Evolutionary conservation across 2,797 vertebrate genomes (phyloP).

Genomic region (Megaceryle alcyon): DNA sequence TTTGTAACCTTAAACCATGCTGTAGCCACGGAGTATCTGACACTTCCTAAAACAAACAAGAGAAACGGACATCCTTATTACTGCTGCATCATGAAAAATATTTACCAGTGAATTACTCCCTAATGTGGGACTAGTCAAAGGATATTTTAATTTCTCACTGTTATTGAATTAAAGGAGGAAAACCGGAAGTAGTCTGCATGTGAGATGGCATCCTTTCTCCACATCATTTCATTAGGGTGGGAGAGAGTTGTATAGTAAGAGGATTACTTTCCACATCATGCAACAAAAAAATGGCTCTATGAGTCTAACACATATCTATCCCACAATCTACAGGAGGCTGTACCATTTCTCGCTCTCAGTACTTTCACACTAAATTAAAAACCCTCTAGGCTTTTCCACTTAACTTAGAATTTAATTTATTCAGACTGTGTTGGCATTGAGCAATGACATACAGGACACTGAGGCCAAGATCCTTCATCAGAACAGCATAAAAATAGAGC

Average conservation of each 20-base stretch:
- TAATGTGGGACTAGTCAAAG: neutral
- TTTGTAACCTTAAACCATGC: conserved; percentile 3
- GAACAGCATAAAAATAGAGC: neutral
- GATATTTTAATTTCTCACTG: neutral
- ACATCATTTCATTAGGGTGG: neutral
- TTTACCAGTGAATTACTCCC: neutral
- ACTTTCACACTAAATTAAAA: neutral
- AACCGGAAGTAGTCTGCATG: neutral
- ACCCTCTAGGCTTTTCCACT: neutral
- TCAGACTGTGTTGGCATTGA: neutral
- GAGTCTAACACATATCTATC: neutral
- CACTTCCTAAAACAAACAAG: neutral
- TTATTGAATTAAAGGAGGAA: neutral
- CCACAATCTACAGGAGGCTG: neutral
- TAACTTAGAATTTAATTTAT: neutral
- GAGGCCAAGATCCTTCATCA: neutral
- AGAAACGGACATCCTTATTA: neutral
- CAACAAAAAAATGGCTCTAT: neutral
- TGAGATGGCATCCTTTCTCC: neutral
- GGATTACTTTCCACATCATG: neutral
- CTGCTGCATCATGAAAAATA: neutral
- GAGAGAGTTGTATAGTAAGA: neutral
- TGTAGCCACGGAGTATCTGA: neutral
- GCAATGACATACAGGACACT: neutral
- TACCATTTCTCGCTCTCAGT: neutral